phyloP scores from a whole-genome alignment of 2,888 invertebrate species.

The Lepidocyrtinus sp. region DNA sequence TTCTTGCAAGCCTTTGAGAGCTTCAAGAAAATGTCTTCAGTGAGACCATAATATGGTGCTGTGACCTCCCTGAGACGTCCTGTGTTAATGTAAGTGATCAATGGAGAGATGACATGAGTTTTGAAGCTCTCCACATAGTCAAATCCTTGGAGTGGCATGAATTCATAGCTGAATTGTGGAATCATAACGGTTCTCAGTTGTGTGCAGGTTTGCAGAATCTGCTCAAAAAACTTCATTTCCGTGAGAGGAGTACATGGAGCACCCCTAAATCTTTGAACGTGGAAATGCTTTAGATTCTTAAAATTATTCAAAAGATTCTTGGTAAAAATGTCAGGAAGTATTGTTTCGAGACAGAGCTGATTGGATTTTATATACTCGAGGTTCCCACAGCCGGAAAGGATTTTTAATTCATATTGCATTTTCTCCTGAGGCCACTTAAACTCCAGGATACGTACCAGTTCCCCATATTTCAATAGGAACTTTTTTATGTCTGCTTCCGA shows the following conservation, averaged over 20 bases:
- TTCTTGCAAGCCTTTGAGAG: constrained; percentile 31
- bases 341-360: constrained; percentile 45
- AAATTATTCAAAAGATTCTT: constrained; percentile 33
- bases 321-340: constrained; percentile 11
- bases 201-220: constrained; percentile 11
- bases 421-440: constrained; percentile 52
- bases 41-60: constrained; percentile 50
- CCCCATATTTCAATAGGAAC: constrained; percentile 29
- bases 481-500: constrained; percentile 34
- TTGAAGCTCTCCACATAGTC: constrained; percentile 37
- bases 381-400: constrained; percentile 30
- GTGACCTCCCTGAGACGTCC: constrained; percentile 24
- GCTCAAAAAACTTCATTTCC: constrained; percentile 53
- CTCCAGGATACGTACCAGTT: constrained; percentile 20
- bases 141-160: constrained; percentile 46
- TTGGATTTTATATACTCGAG: constrained; percentile 42
- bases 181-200: constrained; percentile 37
- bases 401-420: constrained; percentile 34
- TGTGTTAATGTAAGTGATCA: constrained; percentile 34
- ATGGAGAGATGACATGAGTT: constrained; percentile 27
- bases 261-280: constrained; percentile 45
- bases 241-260: constrained; percentile 37
- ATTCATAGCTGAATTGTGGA: constrained; percentile 53
- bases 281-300: constrained; percentile 44
- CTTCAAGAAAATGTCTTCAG: constrained; percentile 37